Conservation (phyloP, 2,888 invertebrate genomes). For the Caenorhabditis sp. region DNA sequence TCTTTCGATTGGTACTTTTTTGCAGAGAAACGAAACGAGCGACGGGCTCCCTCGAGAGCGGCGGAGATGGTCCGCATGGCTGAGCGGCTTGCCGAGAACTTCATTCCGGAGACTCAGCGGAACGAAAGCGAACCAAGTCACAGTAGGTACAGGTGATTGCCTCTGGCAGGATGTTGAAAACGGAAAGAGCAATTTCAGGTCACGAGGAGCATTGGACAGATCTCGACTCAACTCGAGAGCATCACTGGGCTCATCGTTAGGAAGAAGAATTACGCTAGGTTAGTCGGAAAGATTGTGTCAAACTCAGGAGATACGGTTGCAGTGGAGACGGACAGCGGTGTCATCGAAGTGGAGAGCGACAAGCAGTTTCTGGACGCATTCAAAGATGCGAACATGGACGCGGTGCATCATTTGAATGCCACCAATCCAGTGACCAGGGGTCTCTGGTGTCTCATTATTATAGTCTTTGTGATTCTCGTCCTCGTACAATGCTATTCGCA, state of each 20-base stretch:
- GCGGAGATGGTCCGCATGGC: conserved; percentile 59
- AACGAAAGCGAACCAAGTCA: conserved; percentile 44
- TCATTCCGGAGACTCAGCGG: conserved; percentile 47
- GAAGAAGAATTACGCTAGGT: conserved; percentile 37
- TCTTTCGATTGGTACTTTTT: conserved; percentile 48
- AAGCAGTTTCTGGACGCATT: conserved; percentile 68
- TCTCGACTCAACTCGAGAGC: conserved; percentile 48
- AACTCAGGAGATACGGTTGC: not conserved
- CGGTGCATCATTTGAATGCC: conserved; percentile 73
- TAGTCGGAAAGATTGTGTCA: too few relatives aligned
- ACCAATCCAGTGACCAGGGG: conserved; percentile 50
- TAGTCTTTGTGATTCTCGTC: conserved; percentile 71
- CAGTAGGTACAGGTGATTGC: conserved; percentile 35
- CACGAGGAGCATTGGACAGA: conserved; percentile 20
- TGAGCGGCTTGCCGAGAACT: conserved; percentile 55
- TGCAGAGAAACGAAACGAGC: conserved; percentile 44
- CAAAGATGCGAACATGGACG: conserved; percentile 77
- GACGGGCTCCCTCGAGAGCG: conserved; percentile 10
- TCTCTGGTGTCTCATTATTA: conserved; percentile 70
- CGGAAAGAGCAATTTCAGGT: not conserved
- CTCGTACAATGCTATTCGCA: conserved; percentile 73
- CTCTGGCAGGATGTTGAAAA: not conserved
- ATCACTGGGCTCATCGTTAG: conserved; percentile 43
- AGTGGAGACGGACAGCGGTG: conserved; percentile 54
- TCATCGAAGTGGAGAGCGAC: conserved; percentile 46